A percentile compares a stretch with the other conserved stretches of the same genome.
Conservation (phyloP, 2,797 vertebrate species). For the Hippopotamyrus pictus region DNA sequence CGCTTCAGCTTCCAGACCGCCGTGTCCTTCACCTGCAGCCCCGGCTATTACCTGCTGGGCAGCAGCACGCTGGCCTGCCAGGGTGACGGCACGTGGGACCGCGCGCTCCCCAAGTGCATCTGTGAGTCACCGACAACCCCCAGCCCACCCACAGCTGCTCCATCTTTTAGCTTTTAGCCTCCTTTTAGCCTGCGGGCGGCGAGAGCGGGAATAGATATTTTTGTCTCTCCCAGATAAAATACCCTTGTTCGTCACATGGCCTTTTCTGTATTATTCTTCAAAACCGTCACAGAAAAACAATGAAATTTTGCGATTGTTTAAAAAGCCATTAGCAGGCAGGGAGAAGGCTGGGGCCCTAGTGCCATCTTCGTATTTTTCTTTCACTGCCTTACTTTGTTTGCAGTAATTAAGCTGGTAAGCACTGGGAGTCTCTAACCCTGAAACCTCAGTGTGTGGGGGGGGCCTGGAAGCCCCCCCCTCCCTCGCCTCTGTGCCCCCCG, state of each 20-base stretch:
- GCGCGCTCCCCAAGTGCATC: constrained; percentile 84
- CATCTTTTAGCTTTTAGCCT: background rate
- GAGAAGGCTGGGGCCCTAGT: background rate
- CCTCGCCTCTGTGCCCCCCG: background rate
- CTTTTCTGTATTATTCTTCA: background rate
- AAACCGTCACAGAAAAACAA: background rate
- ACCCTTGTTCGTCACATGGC: background rate
- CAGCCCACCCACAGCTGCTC: background rate
- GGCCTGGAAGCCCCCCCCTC: background rate
- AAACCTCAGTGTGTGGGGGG: background rate
- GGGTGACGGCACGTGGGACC: constrained; percentile 93
- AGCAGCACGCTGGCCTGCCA: constrained; percentile 86
- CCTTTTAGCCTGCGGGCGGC: background rate
- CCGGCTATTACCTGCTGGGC: constrained; percentile 87
- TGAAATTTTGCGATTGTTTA: background rate
- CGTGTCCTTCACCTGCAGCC: constrained; percentile 85
- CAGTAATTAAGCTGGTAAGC: background rate
- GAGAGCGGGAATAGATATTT: background rate
- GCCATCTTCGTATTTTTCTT: background rate
- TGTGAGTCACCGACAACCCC: constrained; percentile 66
- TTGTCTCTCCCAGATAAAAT: background rate
- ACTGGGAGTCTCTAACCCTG: background rate
- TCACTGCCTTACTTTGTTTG: background rate
- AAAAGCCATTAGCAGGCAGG: background rate
- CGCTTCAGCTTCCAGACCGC: constrained; percentile 88